These are phyloP conservation scores for Campoletis sonorensis DNA, from an alignment of 1,140 invertebrate species.

Conservation along the genomic window DNA sequence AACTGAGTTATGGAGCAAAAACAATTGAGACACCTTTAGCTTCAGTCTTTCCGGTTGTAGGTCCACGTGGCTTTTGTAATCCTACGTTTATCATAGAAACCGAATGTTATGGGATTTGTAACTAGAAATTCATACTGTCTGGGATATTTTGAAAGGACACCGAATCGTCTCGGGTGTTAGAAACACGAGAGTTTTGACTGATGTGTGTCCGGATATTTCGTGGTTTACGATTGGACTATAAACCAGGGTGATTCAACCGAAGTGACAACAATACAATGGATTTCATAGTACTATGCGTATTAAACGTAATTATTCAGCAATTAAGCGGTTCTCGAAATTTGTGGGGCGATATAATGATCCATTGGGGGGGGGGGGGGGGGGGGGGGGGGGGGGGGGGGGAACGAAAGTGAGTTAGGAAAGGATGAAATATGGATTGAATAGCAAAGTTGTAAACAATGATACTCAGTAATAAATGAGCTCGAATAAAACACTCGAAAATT, in stretches of 20 bases:
- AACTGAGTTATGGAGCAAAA: neutral
- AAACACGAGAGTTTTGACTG: slow-evolving; percentile 11
- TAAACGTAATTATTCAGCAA: slow-evolving; percentile 32
- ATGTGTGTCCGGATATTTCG: slow-evolving; percentile 4
- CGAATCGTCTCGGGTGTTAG: neutral
- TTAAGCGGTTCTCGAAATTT: slow-evolving; percentile 16
- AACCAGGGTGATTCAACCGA: neutral
- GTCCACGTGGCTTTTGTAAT: neutral
- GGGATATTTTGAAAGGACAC: neutral
- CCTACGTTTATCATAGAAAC: neutral
- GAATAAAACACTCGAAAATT: neutral
- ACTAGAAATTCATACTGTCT: neutral
- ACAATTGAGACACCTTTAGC: neutral
- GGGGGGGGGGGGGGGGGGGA: neutral
- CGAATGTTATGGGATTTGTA: neutral
- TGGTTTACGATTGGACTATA: neutral
- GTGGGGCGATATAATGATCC: slow-evolving; percentile 17
- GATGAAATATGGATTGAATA: neutral
- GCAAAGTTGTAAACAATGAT: slow-evolving; percentile 2
- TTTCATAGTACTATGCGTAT: neutral
- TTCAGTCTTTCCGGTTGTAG: too few species aligned
- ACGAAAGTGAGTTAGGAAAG: neutral
- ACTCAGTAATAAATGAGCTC: neutral
- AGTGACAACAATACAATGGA: neutral
- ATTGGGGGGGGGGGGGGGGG: neutral